Evolutionary conservation across 2,888 invertebrate species (phyloP), one percentile per base, ranked within the genome.

Genomic region (Diaprepes abbreviatus): DNA sequence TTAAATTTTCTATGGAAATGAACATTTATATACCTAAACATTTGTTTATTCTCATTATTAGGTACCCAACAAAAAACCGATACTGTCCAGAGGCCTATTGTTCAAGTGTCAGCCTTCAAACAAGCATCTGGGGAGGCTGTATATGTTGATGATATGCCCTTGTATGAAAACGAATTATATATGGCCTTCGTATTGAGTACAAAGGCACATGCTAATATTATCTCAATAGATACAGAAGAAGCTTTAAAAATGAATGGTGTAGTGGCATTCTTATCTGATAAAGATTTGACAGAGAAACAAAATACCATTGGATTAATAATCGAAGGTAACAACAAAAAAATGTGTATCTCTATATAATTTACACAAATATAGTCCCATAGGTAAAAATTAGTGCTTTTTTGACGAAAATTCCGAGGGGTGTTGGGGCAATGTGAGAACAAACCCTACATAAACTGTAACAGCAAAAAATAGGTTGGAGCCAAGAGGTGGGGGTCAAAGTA

Each of bases 61-160:
- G 48, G 48, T 16, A 84, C 87, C 62, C 90, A 92, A 79, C 78
- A 87, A 2, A 84, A 84, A 66, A 86, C 85, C 48, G 94, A 96
- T 84, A 87, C 92, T 16, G 90, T 97, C 24, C 95, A 96, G 0
- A 87, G 92, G 66, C 93, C 96, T 0, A 84, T 93, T 7, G 50
- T 91, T 1, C 97, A 97, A 80, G 83, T 88, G 43, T 92, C 96
- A 10, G 96, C 94, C 0, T 87, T 88, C 38, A 95, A 96, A 80
- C 97, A 97, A 84, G 92, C 92, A 9, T 1, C 92, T 95, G 67
- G 67, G 12, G 96, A 97, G 86, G 97, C 97, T 0, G 86, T 93
- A 57, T 97, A 96, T 81, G 91, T 92, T 74, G 96, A 96, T 80
- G 97, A 97, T 80, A 91, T 95, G 76, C 94, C 95, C 0, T 85